Evolutionary conservation across 2,113 vertebrate species (phyloP).

Genomic region (Burhinus bistriatus): DNA sequence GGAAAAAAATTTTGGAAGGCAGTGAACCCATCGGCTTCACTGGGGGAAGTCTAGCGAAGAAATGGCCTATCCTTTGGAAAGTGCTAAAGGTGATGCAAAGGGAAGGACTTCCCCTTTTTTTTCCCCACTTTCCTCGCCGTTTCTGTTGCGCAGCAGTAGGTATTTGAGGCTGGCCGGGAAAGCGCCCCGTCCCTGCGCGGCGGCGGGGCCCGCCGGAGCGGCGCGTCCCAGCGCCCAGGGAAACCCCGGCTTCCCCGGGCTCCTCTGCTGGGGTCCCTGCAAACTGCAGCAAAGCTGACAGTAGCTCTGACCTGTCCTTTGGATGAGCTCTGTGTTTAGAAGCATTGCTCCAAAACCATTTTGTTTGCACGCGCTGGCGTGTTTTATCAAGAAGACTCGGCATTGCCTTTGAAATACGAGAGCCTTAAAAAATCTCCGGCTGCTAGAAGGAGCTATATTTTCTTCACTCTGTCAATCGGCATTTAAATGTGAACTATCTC

Average conservation of each 20-base stretch:
- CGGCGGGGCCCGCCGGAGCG: background rate
- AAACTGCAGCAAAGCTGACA: background rate
- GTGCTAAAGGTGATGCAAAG: background rate
- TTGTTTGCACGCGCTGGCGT: background rate
- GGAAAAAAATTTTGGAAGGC: too few relatives aligned
- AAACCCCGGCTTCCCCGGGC: background rate
- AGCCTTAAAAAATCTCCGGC: background rate
- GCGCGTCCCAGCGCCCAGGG: background rate
- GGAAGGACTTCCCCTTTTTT: too few relatives aligned
- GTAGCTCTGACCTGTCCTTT: background rate
- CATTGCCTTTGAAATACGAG: background rate
- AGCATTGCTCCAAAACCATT: background rate
- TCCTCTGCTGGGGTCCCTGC: background rate
- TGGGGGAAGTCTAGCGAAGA: too few relatives aligned
- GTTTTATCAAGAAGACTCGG: background rate
- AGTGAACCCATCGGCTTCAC: fast-evolving
- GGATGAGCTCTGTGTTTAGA: background rate
- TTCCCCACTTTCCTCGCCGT: fast-evolving
- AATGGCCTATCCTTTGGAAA: background rate
- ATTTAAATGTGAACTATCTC: background rate
- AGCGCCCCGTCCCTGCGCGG: background rate
- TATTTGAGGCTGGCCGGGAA: too few relatives aligned
- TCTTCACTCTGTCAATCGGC: background rate
- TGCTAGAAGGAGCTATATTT: background rate
- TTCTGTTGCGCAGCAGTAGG: too few relatives aligned